Evolutionary conservation across 2,797 vertebrate genomes (phyloP).

Genomic region (Dryobates pubescens): DNA sequence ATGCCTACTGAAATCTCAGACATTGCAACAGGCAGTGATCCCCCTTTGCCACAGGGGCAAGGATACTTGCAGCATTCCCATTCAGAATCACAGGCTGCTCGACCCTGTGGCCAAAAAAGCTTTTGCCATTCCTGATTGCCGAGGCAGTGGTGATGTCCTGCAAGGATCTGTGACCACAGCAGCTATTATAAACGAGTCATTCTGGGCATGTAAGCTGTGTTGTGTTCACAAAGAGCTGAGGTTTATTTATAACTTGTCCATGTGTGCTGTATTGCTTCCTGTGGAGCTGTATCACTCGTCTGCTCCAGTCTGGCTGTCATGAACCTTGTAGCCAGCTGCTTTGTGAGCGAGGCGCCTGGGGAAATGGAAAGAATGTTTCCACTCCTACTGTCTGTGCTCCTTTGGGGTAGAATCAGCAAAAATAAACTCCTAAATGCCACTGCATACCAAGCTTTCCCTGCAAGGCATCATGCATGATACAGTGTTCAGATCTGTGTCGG

Average conservation of each 20-base stretch:
- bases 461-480: background rate
- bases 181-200: background rate
- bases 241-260: background rate
- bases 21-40: background rate
- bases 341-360: conserved; percentile 20
- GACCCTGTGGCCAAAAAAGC: background rate
- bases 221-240: background rate
- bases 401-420: conserved; percentile 51
- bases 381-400: conserved; percentile 27
- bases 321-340: conserved; percentile 44
- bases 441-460: rapidly evolving
- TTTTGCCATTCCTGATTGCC: background rate
- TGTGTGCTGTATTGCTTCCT: conserved; percentile 2
- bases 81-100: background rate
- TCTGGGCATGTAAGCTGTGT: background rate
- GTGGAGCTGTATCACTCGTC: background rate
- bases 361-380: conserved; percentile 65
- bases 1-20: background rate
- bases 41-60: rapidly evolving
- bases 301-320: conserved; percentile 8
- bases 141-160: background rate
- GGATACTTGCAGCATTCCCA: background rate
- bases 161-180: background rate
- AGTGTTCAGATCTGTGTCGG: background rate
- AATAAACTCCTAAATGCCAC: conserved; percentile 44